Percentiles rank a stretch among this genome's conserved stretches.
phyloP scores from a whole-genome alignment of 2,113 vertebrate genomes.

The Notiomystis cincta region DNA sequence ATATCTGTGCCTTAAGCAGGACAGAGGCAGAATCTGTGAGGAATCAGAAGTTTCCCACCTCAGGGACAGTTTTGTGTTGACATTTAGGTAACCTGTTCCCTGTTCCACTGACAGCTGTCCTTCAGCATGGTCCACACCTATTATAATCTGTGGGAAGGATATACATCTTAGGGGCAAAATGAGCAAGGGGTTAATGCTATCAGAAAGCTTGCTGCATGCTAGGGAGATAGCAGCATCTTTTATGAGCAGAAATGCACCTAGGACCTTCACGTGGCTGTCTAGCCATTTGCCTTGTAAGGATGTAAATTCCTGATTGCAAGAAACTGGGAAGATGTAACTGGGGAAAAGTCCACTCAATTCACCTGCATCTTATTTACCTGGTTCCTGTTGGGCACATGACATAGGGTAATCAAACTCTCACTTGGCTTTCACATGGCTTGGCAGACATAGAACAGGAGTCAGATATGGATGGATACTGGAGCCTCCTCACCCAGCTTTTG shows the following conservation, averaged over 20 bases:
- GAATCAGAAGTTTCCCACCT: background rate
- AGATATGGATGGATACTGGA: background rate
- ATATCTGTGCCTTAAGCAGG: background rate
- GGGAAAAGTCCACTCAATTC: background rate
- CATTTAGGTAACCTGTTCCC: background rate
- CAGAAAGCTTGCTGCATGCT: background rate
- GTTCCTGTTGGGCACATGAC: accelerated
- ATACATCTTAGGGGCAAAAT: background rate
- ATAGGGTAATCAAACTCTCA: accelerated
- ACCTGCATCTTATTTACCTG: background rate
- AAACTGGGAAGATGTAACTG: background rate
- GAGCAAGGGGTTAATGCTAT: background rate
- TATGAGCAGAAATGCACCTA: background rate
- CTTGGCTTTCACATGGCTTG: accelerated
- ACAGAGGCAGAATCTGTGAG: background rate
- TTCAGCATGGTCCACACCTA: background rate
- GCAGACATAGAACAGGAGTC: accelerated
- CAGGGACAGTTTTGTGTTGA: background rate
- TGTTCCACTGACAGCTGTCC: accelerated
- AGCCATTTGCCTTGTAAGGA: background rate
- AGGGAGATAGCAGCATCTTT: background rate
- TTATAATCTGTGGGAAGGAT: background rate
- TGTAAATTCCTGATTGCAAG: background rate
- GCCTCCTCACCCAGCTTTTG: background rate
- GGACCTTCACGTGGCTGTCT: background rate